Evolutionary conservation across 1,140 invertebrate genomes (phyloP).

Genomic region (Fopius arisanus): DNA sequence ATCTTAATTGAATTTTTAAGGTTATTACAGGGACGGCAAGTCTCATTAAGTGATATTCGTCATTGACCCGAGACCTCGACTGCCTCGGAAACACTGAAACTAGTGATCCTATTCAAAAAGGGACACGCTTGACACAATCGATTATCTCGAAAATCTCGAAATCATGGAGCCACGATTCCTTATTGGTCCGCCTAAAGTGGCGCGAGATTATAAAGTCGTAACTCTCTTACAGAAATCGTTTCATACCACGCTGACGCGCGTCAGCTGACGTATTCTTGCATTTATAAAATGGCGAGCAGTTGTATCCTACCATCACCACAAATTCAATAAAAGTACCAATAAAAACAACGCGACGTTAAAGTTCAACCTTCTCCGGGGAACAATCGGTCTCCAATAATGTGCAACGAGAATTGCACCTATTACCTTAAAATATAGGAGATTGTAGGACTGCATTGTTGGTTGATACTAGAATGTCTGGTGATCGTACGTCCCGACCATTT

Average conservation of each 20-base stretch:
- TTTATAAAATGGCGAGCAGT: background rate
- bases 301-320: background rate
- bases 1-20: slow-evolving; percentile 33
- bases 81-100: background rate
- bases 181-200: no score
- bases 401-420: background rate
- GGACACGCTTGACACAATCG: no score
- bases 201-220: no score
- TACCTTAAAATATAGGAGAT: background rate
- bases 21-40: background rate
- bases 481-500: slow-evolving; percentile 31
- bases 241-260: no score
- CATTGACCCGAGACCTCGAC: background rate
- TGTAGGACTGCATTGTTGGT: no score
- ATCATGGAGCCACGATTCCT: no score
- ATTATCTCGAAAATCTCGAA: no score
- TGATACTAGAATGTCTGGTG: background rate
- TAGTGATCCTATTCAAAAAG: no score
- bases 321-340: background rate
- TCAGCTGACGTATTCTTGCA: no score
- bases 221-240: no score
- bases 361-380: background rate
- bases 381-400: background rate
- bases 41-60: slow-evolving; percentile 15
- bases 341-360: background rate